Percentiles rank a stretch among this genome's conserved stretches.
These are phyloP conservation scores for Antedon mediterranea DNA, from an alignment of 53 echinoderm and acorn worm genomes.

Conservation along the genomic window DNA sequence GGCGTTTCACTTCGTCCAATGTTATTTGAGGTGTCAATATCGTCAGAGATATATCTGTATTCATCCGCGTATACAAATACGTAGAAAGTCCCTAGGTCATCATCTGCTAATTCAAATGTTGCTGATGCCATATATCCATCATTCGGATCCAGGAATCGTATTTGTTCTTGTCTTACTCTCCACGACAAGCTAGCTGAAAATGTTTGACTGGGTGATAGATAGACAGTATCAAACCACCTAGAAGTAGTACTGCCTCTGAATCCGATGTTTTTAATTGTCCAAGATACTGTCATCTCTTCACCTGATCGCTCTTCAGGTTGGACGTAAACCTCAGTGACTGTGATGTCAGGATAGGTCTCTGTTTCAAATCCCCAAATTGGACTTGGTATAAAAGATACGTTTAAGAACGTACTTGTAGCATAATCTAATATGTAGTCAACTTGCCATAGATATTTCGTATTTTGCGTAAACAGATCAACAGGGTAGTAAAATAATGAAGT, in stretches of 20 bases:
- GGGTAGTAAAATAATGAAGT: conserved; percentile 7
- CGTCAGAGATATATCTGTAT: conserved; percentile 3
- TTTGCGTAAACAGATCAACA: background rate
- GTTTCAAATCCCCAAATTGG: conserved; percentile 19
- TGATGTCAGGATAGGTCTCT: conserved; percentile 4
- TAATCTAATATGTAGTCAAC: conserved; percentile 5
- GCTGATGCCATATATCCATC: conserved; percentile 9
- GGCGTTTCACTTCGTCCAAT: conserved; percentile 8
- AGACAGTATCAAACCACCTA: conserved; percentile 9
- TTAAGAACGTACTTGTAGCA: background rate
- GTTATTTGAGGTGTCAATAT: conserved; percentile 3
- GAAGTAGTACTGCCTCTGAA: conserved; percentile 10
- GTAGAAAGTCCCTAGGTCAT: conserved; percentile 1
- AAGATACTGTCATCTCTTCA: conserved; percentile 10
- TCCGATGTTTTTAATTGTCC: conserved; percentile 6
- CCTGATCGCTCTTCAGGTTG: conserved; percentile 5
- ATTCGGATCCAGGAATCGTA: conserved; percentile 4
- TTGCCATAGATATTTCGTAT: conserved; percentile 11
- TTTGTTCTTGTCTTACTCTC: background rate
- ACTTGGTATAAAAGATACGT: conserved; percentile 6
- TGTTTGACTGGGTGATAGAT: conserved; percentile 2
- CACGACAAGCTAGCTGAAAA: background rate
- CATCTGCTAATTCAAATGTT: conserved; percentile 2
- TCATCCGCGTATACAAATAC: conserved; percentile 9
- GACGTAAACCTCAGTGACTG: background rate